Evolutionary conservation across 2,888 invertebrate genomes (phyloP).

Genomic region (Rhamphomyia laevipes): DNA sequence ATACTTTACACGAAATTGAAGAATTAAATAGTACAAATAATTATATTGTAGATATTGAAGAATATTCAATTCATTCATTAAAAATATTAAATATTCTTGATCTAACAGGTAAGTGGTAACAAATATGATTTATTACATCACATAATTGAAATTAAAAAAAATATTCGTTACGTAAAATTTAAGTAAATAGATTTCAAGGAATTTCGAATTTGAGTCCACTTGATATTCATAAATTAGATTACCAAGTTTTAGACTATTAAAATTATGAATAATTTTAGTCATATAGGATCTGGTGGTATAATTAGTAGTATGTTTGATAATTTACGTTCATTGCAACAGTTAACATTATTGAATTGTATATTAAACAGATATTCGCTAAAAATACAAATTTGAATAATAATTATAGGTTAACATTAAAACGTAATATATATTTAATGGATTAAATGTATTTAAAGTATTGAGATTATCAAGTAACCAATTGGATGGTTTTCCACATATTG

Average conservation of each 20-base stretch:
- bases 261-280: slow-evolving; percentile 69
- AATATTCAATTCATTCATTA: slow-evolving; percentile 61
- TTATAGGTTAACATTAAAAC: slow-evolving; percentile 51
- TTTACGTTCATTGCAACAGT: slow-evolving; percentile 58
- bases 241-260: slow-evolving; percentile 60
- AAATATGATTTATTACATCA: slow-evolving; percentile 67
- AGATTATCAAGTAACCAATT: slow-evolving; percentile 63
- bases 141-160: slow-evolving; percentile 60
- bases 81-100: slow-evolving; percentile 65
- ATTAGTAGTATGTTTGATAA: slow-evolving; percentile 60
- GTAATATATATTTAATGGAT: slow-evolving; percentile 59
- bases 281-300: slow-evolving; percentile 23
- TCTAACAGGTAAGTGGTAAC: no score
- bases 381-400: slow-evolving; percentile 70
- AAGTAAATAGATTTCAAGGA: slow-evolving; percentile 57
- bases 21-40: slow-evolving; percentile 69
- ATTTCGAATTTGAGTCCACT: slow-evolving; percentile 59
- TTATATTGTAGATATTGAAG: slow-evolving; percentile 54
- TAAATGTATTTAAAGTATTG: slow-evolving; percentile 65
- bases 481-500: slow-evolving; percentile 65
- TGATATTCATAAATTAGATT: slow-evolving; percentile 61
- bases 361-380: slow-evolving; percentile 58
- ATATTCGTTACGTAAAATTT: slow-evolving; percentile 62
- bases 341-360: slow-evolving; percentile 52
- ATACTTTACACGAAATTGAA: slow-evolving; percentile 64